phyloP scores from a whole-genome alignment of 2,888 invertebrate species.

The Orgyia antiqua region DNA sequence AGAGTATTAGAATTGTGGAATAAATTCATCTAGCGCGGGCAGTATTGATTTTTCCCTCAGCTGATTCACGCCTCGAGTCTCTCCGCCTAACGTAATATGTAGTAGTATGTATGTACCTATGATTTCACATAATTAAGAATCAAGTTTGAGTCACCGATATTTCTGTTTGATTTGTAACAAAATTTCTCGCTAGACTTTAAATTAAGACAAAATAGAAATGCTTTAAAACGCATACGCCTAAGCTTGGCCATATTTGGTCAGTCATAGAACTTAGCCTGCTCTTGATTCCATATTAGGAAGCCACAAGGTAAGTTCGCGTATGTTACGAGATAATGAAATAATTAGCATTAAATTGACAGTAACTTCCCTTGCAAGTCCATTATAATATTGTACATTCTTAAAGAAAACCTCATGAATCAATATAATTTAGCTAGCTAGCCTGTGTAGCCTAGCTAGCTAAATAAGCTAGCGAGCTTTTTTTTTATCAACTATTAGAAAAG shows the following conservation, averaged over 20 bases:
- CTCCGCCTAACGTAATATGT: constrained; percentile 10
- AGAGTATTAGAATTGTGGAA: constrained; percentile 11
- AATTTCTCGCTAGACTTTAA: neutral
- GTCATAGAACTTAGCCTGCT: constrained; percentile 5
- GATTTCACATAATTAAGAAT: constrained; percentile 51
- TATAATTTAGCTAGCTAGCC: too few relatives aligned
- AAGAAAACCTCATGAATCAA: too few relatives aligned
- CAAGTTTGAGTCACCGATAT: constrained; percentile 57
- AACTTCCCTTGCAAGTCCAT: neutral
- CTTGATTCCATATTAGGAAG: constrained; percentile 25
- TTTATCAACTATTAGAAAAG: too few relatives aligned
- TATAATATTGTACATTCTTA: too few relatives aligned
- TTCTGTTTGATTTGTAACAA: constrained; percentile 29
- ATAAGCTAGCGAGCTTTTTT: too few relatives aligned
- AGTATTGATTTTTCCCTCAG: constrained; percentile 69
- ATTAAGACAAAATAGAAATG: constrained; percentile 1
- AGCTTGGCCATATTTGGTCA: constrained; percentile 10
- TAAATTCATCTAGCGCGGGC: constrained; percentile 27
- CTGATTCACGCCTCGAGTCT: constrained; percentile 49
- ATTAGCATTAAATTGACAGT: neutral
- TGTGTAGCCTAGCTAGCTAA: too few relatives aligned
- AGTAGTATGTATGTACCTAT: constrained; percentile 14
- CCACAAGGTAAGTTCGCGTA: constrained; percentile 27
- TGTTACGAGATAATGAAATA: neutral
- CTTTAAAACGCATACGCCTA: too few relatives aligned